Conservation (phyloP, 1,140 invertebrate species). For the Orius insidiosus region DNA sequence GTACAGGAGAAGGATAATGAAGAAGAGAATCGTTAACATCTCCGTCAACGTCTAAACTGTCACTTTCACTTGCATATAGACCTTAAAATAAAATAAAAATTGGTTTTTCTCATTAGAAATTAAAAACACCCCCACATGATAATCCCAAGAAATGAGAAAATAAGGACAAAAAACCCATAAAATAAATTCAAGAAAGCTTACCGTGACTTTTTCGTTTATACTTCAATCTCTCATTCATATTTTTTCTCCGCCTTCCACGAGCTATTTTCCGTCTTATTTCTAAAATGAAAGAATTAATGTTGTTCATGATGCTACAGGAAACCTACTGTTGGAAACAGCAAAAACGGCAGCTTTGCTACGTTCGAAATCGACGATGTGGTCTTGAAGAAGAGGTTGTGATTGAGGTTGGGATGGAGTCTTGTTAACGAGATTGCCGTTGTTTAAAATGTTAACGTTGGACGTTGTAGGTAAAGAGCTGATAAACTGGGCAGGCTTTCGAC, state of each 20-base stretch:
- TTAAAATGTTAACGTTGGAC: neutral
- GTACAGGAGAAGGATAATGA: constrained; percentile 33
- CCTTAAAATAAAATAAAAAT: constrained; percentile 8
- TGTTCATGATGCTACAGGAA: no score
- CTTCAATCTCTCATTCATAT: constrained; percentile 7
- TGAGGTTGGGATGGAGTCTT: no score
- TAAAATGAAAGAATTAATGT: constrained; percentile 20
- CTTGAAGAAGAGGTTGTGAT: constrained; percentile 1
- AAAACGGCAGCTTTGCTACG: constrained; percentile 11
- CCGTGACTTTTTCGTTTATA: constrained; percentile 5
- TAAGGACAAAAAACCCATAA: no score
- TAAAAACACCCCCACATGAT: no score
- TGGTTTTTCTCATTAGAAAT: no score
- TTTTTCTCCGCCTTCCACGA: constrained; percentile 29
- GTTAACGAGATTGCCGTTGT: no score
- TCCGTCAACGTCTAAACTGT: constrained; percentile 24
- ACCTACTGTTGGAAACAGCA: constrained; percentile 12
- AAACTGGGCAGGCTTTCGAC: constrained; percentile 5
- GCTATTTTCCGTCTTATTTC: constrained; percentile 37
- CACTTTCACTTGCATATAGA: constrained; percentile 4
- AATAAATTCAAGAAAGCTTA: no score
- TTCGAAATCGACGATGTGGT: constrained; percentile 8
- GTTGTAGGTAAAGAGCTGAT: constrained; percentile 1
- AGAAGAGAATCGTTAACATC: constrained; percentile 28
- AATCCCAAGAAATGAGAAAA: no score